Conservation (phyloP, 1,140 invertebrate genomes). For the Reticulitermes speratus region DNA sequence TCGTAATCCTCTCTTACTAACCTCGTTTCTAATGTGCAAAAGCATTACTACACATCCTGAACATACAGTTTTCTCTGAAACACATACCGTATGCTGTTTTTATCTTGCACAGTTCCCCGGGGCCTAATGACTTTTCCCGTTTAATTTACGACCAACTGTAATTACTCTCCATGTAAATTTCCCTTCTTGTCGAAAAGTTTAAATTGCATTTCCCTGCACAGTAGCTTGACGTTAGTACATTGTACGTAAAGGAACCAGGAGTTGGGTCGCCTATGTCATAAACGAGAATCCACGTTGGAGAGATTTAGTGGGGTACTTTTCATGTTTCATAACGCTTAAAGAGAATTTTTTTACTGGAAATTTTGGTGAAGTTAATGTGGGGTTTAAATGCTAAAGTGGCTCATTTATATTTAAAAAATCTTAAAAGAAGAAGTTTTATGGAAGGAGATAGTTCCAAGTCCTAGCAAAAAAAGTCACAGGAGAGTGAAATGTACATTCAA, state of each 20-base stretch:
- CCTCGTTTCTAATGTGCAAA: neutral
- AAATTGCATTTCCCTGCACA: conserved; percentile 26
- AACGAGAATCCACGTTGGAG: neutral
- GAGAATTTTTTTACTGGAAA: neutral
- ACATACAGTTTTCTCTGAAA: neutral
- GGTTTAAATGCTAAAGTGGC: conserved; percentile 10
- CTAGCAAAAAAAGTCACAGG: too few species aligned
- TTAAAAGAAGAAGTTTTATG: neutral
- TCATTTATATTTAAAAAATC: conserved; percentile 20
- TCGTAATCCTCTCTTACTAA: neutral
- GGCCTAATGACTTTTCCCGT: conserved; percentile 27
- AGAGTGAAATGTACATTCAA: too few species aligned
- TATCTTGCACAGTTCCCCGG: neutral
- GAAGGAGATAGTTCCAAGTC: neutral
- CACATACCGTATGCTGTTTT: neutral
- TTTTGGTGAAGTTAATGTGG: neutral
- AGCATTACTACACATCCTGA: neutral
- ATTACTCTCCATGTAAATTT: conserved; percentile 27
- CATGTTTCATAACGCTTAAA: conserved; percentile 21
- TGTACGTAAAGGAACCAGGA: neutral
- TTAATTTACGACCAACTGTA: conserved; percentile 27
- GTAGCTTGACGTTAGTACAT: neutral
- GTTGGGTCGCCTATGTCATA: neutral
- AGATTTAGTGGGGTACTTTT: neutral
- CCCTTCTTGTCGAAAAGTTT: conserved; percentile 25